Conservation (phyloP, 2,888 invertebrate species). For the Glomeris marginata region DNA sequence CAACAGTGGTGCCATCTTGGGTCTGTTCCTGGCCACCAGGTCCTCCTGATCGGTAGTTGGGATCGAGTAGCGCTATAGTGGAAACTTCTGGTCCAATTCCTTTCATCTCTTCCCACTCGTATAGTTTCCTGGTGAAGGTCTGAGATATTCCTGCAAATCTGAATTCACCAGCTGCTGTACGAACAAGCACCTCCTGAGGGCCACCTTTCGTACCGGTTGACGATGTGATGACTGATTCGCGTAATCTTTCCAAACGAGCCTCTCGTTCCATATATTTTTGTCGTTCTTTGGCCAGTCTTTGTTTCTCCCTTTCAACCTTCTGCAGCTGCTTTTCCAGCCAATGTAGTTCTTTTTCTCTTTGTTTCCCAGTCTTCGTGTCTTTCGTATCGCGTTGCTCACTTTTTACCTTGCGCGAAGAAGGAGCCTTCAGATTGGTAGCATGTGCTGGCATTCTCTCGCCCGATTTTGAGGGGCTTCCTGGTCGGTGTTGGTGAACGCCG, state of each 20-base stretch:
- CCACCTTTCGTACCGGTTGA: slow-evolving; percentile 29
- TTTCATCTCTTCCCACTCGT: slow-evolving; percentile 81
- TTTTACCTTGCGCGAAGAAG: too few relatives aligned
- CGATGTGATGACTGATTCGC: slow-evolving; percentile 34
- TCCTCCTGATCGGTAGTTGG: slow-evolving; percentile 20
- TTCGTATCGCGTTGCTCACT: not conserved
- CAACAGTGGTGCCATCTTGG: too few relatives aligned
- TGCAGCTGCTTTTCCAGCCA: slow-evolving; percentile 44
- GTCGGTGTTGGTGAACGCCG: too few relatives aligned
- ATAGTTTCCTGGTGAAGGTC: slow-evolving; percentile 74
- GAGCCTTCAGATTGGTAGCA: too few relatives aligned
- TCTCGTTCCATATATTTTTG: slow-evolving; percentile 49
- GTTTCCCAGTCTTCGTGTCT: slow-evolving; percentile 1
- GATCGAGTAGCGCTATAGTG: slow-evolving; percentile 59
- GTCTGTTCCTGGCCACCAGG: not conserved
- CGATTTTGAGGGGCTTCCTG: too few relatives aligned
- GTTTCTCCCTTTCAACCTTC: slow-evolving; percentile 45
- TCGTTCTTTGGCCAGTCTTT: slow-evolving; percentile 42
- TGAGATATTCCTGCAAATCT: slow-evolving; percentile 73
- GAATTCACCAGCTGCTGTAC: slow-evolving; percentile 66
- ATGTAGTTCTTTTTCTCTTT: slow-evolving; percentile 35
- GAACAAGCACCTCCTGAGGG: slow-evolving; percentile 51
- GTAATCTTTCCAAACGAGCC: slow-evolving; percentile 43
- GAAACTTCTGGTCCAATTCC: slow-evolving; percentile 74
- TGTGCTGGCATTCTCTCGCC: too few relatives aligned